Conservation (phyloP, 2,113 vertebrate species). For the Ellobius talpinus region DNA sequence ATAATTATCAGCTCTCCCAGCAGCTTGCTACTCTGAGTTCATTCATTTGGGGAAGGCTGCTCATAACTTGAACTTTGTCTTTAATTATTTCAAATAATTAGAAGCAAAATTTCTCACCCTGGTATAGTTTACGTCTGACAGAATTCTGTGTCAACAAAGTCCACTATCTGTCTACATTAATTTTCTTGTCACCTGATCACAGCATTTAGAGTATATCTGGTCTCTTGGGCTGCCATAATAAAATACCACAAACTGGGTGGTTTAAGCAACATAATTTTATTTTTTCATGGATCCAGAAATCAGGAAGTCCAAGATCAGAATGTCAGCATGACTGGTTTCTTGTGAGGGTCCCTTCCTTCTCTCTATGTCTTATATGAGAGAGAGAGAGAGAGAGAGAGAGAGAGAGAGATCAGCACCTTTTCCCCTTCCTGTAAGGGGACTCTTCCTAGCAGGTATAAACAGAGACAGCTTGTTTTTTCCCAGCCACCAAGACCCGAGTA, state of each 20-base stretch:
- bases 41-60: slow-evolving; percentile 17
- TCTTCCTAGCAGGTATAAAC: too few relatives aligned
- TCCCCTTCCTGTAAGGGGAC: neutral
- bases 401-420: neutral
- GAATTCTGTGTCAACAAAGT: slow-evolving; percentile 43
- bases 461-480: too few relatives aligned
- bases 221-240: neutral
- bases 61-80: slow-evolving; percentile 50
- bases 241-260: neutral
- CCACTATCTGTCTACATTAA: neutral
- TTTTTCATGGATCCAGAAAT: neutral
- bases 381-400: neutral
- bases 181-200: slow-evolving; percentile 9
- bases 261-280: neutral
- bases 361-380: neutral
- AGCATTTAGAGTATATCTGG: neutral
- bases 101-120: neutral
- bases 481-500: too few relatives aligned
- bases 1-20: slow-evolving; percentile 52
- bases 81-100: slow-evolving; percentile 67
- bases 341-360: neutral
- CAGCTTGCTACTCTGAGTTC: slow-evolving; percentile 36
- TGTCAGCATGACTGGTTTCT: neutral
- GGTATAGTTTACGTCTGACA: slow-evolving; percentile 18
- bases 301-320: neutral